Percentiles rank a stretch among this genome's conserved stretches.
Conservation (phyloP, 2,113 vertebrate species). For the Sorex fumeus region DNA sequence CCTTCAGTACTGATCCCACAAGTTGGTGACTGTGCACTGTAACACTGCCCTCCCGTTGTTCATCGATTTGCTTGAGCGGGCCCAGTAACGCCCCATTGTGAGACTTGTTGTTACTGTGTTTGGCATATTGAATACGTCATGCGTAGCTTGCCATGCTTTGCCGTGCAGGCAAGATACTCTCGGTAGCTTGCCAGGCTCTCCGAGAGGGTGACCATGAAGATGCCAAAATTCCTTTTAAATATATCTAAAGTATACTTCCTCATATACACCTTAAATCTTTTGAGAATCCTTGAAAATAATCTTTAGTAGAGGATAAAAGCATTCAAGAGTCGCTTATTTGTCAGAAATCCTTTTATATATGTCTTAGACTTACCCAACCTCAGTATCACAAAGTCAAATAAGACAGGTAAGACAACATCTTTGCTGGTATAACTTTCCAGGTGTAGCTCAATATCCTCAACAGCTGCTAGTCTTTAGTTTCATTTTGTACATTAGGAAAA, state of each 20-base stretch:
- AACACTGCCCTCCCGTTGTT: too few relatives aligned
- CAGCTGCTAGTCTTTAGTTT: neutral
- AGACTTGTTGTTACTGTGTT: too few relatives aligned
- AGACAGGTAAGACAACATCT: conserved; percentile 38
- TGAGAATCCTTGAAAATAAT: conserved; percentile 44
- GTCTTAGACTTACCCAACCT: neutral
- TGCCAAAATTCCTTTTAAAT: neutral
- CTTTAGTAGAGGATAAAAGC: conserved; percentile 10
- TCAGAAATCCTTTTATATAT: neutral
- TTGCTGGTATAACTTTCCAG: conserved; percentile 27
- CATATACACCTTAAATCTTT: conserved; percentile 47
- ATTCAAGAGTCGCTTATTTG: conserved; percentile 40
- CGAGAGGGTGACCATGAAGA: neutral
- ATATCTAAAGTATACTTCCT: neutral
- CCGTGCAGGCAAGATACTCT: too few relatives aligned
- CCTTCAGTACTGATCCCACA: neutral
- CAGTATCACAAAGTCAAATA: conserved; percentile 49
- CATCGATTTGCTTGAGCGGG: too few relatives aligned
- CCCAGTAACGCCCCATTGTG: too few relatives aligned
- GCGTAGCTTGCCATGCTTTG: too few relatives aligned
- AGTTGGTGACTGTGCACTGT: too few relatives aligned
- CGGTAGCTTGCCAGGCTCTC: too few relatives aligned
- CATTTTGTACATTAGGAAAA: neutral
- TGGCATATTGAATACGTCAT: too few relatives aligned
- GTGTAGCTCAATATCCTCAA: neutral